Evolutionary conservation across 2,113 vertebrate species (phyloP).

Genomic region (Esox niger): DNA sequence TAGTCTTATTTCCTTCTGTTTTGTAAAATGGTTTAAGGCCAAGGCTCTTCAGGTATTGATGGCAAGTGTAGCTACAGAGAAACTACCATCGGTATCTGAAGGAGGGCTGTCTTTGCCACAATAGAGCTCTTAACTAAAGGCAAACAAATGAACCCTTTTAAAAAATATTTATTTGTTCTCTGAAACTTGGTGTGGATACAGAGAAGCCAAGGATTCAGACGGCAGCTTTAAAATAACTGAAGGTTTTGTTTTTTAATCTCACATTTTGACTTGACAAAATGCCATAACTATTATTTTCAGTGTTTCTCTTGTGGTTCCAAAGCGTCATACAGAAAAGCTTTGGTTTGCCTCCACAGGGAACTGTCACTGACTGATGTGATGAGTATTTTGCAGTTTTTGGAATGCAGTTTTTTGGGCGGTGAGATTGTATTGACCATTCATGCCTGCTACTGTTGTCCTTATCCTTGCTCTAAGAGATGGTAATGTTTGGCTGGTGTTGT

Average conservation of each 20-base stretch:
- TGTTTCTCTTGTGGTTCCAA: slow-evolving; percentile 76
- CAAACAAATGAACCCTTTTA: slow-evolving; percentile 65
- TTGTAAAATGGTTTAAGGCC: slow-evolving; percentile 59
- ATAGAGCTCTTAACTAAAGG: slow-evolving; percentile 72
- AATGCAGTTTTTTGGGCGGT: slow-evolving; percentile 23
- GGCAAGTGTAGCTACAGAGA: slow-evolving; percentile 86
- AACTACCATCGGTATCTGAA: slow-evolving; percentile 69
- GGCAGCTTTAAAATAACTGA: slow-evolving; percentile 75
- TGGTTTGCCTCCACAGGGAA: slow-evolving; percentile 70
- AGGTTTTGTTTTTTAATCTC: slow-evolving; percentile 33
- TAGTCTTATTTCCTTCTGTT: slow-evolving; percentile 61
- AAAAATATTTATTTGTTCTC: slow-evolving; percentile 88
- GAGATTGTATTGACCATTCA: slow-evolving; percentile 41
- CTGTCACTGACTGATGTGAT: slow-evolving; percentile 68
- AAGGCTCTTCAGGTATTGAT: slow-evolving; percentile 59
- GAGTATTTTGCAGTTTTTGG: slow-evolving; percentile 30
- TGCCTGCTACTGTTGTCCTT: slow-evolving; percentile 42
- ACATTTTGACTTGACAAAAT: slow-evolving; percentile 65
- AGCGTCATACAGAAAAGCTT: slow-evolving; percentile 88
- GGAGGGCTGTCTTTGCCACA: slow-evolving; percentile 59
- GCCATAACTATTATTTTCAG: slow-evolving; percentile 67
- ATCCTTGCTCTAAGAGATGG: slow-evolving; percentile 44
- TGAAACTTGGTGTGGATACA: slow-evolving; percentile 85
- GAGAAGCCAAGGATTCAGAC: slow-evolving; percentile 83
- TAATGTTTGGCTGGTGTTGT: slow-evolving; percentile 88